A percentile compares a stretch with the other conserved stretches of the same genome.
phyloP scores from a whole-genome alignment of 2,888 invertebrate species.

The Cerceris ruficornis region DNA sequence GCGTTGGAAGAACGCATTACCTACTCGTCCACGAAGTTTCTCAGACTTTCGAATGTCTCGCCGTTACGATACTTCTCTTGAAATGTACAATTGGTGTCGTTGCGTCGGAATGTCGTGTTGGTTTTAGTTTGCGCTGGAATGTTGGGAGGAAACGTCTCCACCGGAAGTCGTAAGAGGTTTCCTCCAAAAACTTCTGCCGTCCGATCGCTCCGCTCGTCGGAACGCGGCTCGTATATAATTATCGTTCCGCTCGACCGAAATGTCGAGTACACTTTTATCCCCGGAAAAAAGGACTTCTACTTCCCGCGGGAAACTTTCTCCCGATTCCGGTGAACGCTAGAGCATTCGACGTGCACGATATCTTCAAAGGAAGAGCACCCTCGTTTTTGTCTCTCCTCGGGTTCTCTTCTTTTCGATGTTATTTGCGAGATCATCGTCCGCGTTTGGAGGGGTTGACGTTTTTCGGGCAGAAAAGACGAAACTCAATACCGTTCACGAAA shows the following conservation, averaged over 20 bases:
- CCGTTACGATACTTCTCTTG: constrained; percentile 11
- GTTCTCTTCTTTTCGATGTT: background rate
- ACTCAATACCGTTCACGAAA: background rate
- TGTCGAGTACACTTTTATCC: constrained; percentile 9
- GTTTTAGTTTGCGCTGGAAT: constrained; percentile 1
- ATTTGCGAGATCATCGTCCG: background rate
- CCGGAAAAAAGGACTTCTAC: background rate
- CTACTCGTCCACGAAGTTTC: too few species aligned
- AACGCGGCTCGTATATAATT: constrained; percentile 7
- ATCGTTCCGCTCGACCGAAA: background rate
- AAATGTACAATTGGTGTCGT: constrained; percentile 40
- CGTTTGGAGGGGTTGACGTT: background rate
- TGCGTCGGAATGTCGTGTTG: constrained; percentile 48
- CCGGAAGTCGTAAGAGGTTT: background rate
- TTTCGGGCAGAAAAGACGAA: background rate
- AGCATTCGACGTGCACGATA: background rate
- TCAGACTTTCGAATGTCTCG: background rate
- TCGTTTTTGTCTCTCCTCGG: background rate
- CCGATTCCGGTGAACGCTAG: background rate
- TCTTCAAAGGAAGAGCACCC: background rate
- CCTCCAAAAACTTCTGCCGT: background rate
- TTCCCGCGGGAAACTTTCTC: background rate
- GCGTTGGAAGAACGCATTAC: too few species aligned
- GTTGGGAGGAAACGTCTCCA: background rate
- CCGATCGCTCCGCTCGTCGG: background rate